Evolutionary conservation across 2,797 vertebrate species (phyloP), one percentile per base, ranked within the genome.

Genomic region (Labroides dimidiatus): DNA sequence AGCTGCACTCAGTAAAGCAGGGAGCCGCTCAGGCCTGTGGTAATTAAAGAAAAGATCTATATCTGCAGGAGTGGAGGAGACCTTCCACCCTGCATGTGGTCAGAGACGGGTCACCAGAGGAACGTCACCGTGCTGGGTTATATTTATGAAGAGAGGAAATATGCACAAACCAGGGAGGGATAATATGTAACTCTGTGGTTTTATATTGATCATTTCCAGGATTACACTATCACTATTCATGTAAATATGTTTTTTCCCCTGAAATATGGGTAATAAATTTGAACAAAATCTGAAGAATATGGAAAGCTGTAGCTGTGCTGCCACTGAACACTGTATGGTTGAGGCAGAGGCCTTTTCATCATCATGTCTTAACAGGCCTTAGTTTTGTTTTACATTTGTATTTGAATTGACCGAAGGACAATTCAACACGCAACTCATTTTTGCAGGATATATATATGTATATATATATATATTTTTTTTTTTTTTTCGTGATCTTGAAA

Each of bases 1-100:
- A 92, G 91, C 90, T 87, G 74, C 64, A 69, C 88, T 91, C 89
- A 84, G 85, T 75, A 42, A 57, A 57, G 78, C 55, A 64, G 61
- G 67, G 82, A 87, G 82, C 75, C 33, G 60, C 68, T 23, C 66
- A 43, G 78, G 82, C 47, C 72, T 72, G 50, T 72, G 45, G 55
- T 89, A 87, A 90, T 90, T 89, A 91, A 85, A 84, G 64, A 47
- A 69, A 52, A 60, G 50, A 57, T 70, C 59, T 62, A 65, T 48
- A 73, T 74, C 64, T 37, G 42, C 39, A 77, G 58, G 39, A 64
- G 39, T 6, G 12, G 33, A 43, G 3, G 3, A 30, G 36, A 27
- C 19, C 17, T 1, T 44, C 36, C 2, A 0, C 24, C 15, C 0
- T 30, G 44, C 36, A 49, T 24, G 58, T 55, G n/a, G 72, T 65